Base-by-base conservation (phyloP, 1,140 invertebrate species). In the Penaeus chinensis region DNA sequence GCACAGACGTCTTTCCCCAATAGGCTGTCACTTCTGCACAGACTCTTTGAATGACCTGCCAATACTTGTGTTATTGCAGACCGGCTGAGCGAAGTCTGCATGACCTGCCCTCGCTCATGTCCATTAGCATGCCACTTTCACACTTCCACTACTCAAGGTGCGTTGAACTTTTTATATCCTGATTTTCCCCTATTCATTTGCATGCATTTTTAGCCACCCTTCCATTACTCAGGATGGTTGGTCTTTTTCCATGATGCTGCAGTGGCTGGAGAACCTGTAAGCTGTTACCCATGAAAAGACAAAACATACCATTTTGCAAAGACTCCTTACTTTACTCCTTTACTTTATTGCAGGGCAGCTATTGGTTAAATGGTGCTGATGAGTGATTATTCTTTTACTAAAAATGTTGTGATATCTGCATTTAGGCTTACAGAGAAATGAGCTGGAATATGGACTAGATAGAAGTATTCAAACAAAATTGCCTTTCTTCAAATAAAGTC, bases 121-220 rank as follows among this genome's bases (percentile, higher is more conserved):
- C 83, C 32, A 82, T 89, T 65, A 84, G 84, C 83, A 89, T 89
- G 88, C 78, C 82, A n/a, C 88, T 89, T 82, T 66, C 84, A 82
- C 88, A 85, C 82, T 89, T 85, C 83, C 88, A 89, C 82, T 89
- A 89, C 63, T 85, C 83, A 84, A 89, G 88, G 88, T 89, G 84
- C 60, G 88, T 87, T 61, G 24, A 74, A 74, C n/a, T 74, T 74
- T 74, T 74, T 19, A 74, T 74, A n/a, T 74, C 18, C 42, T 74
- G 27, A 19, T 32, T 74, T 74, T 74, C 24, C n/a, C 5, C 42
- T 19, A 32, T 74, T 74, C n/a, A 27, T 37, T 27, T 16, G 27
- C 18, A 74, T 54, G 54, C 54, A 54, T 24, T n/a, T n/a, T 37
- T 74, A n/a, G 71, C 18, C 71, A 19, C 16, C n/a, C 42, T 74